phyloP scores from a whole-genome alignment of 2,888 invertebrate species.

The Isoperla grammatica region DNA sequence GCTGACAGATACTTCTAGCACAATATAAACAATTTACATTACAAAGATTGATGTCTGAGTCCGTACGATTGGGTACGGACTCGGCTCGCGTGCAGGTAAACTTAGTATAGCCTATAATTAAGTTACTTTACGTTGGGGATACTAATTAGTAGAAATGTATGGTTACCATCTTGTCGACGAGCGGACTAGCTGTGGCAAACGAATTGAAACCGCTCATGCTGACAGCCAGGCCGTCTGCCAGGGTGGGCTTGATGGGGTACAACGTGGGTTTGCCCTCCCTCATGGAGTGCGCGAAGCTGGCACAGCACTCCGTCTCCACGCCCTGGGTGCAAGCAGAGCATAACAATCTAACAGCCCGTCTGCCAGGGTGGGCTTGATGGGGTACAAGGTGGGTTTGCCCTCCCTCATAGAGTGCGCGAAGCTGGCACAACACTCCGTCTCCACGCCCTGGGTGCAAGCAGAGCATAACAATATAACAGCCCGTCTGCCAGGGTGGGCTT shows the following conservation, averaged over 20 bases:
- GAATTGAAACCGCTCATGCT: slow-evolving; percentile 84
- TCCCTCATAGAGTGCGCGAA: slow-evolving; percentile 67
- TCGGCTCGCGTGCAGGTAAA: too few relatives aligned
- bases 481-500: slow-evolving; percentile 81
- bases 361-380: slow-evolving; percentile 68
- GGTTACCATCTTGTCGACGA: slow-evolving; percentile 69
- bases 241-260: slow-evolving; percentile 62
- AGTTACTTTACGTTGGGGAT: too few relatives aligned
- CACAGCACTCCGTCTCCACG: slow-evolving; percentile 86
- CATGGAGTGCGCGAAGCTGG: slow-evolving; percentile 73
- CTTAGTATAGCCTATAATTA: too few relatives aligned
- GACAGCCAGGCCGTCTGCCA: slow-evolving; percentile 87
- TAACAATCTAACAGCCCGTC: slow-evolving; percentile 59
- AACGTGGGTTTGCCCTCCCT: slow-evolving; percentile 60
- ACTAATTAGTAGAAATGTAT: neutral
- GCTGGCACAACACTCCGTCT: slow-evolving; percentile 85
- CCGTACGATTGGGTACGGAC: too few relatives aligned
- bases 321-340: slow-evolving; percentile 44
- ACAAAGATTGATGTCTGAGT: too few relatives aligned
- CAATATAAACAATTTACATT: too few relatives aligned
- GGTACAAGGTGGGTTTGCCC: slow-evolving; percentile 60
- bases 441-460: slow-evolving; percentile 56
- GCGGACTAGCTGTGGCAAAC: slow-evolving; percentile 61
- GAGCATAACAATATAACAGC: slow-evolving; percentile 40
- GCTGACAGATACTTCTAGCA: too few relatives aligned